Conservation (phyloP, 1,140 invertebrate species). For the Eupristina koningsbergeri region DNA sequence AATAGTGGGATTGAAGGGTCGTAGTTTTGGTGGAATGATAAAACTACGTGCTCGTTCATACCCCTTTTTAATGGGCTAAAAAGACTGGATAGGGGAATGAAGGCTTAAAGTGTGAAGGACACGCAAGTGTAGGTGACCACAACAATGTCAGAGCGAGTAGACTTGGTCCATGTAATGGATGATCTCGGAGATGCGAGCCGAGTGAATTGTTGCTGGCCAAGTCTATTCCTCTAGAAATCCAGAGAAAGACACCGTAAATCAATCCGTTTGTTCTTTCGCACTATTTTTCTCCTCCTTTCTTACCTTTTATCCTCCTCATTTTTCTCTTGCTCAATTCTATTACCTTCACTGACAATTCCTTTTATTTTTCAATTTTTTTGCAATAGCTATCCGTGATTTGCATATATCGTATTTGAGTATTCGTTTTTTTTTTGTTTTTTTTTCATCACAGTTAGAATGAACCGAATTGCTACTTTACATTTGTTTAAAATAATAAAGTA, state of each 20-base stretch:
- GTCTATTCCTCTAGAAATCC: constrained; percentile 62
- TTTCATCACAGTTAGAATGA: not conserved
- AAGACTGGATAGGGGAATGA: not conserved
- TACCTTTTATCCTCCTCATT: constrained; percentile 31
- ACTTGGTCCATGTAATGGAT: constrained; percentile 65
- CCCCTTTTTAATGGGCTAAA: not conserved
- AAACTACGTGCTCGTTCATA: not conserved
- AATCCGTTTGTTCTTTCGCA: constrained; percentile 61
- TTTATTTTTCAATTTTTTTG: not conserved
- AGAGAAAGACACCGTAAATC: constrained; percentile 70
- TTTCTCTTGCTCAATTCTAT: not conserved
- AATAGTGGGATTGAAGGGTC: too few relatives aligned
- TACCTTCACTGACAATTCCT: not conserved
- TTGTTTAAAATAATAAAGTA: too few relatives aligned
- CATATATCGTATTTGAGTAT: too few relatives aligned
- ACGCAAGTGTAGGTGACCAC: constrained; percentile 64
- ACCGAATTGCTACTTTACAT: too few relatives aligned
- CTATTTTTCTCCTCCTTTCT: constrained; percentile 42
- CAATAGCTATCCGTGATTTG: too few relatives aligned
- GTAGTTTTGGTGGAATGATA: not conserved
- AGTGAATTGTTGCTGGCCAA: constrained; percentile 72
- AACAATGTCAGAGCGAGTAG: constrained; percentile 64
- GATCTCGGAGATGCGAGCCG: constrained; percentile 69
- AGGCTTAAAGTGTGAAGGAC: not conserved
- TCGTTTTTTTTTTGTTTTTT: not conserved